Percentiles rank a stretch among this genome's conserved stretches.
Evolutionary conservation across 2,888 invertebrate species (phyloP).

Genomic region (Sycophila texana): DNA sequence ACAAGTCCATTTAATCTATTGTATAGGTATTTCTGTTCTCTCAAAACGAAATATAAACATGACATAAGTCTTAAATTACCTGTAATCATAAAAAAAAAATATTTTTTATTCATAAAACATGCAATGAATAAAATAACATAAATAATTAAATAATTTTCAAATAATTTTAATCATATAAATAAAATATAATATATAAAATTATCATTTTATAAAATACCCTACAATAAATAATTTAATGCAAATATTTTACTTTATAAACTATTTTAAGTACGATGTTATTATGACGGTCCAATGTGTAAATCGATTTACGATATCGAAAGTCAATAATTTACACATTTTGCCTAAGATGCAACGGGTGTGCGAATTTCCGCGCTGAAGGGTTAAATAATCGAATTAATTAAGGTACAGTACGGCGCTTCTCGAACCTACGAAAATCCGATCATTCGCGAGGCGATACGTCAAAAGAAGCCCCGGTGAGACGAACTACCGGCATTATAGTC

Average conservation of each 20-base stretch:
- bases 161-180: too few relatives aligned
- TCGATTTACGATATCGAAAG: slow-evolving; percentile 9
- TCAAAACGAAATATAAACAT: not conserved
- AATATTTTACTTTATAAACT: not conserved
- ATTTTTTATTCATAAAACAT: not conserved
- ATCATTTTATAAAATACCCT: not conserved
- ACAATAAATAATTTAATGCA: not conserved
- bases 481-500: too few relatives aligned
- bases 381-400: slow-evolving; percentile 45
- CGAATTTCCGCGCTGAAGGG: not conserved
- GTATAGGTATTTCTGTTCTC: slow-evolving; percentile 2
- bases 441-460: slow-evolving; percentile 3
- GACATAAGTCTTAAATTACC: slow-evolving; percentile 10
- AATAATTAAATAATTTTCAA: not conserved
- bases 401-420: slow-evolving; percentile 1
- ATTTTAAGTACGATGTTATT: not conserved
- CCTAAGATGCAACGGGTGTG: not conserved
- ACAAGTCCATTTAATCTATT: slow-evolving; percentile 22
- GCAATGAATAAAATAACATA: not conserved
- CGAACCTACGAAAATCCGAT: slow-evolving; percentile 27
- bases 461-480: slow-evolving; percentile 33
- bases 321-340: slow-evolving; percentile 20
- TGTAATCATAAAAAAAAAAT: not conserved
- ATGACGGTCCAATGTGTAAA: not conserved
- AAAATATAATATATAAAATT: not conserved